Evolutionary conservation across 2,797 vertebrate species (phyloP).

Genomic region (Myotis findleyi): DNA sequence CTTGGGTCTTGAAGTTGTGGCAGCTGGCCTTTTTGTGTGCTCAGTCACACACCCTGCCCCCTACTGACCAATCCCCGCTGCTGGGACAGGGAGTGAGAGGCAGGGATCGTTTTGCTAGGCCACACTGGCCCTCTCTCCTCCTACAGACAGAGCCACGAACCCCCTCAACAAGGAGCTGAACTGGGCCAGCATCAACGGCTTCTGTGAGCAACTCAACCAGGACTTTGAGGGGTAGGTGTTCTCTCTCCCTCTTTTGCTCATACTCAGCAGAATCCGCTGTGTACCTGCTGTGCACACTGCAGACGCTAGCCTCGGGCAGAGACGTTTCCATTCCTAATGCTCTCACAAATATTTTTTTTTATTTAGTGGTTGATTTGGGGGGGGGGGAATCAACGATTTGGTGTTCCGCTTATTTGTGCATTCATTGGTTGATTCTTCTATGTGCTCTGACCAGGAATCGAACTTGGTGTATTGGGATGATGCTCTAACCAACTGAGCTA

Average conservation of each 20-base stretch:
- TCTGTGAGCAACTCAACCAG: constrained; percentile 96
- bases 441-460: neutral
- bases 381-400: neutral
- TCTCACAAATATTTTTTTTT: neutral
- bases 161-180: constrained; percentile 95
- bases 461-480: neutral
- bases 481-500: neutral
- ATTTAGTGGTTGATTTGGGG: neutral
- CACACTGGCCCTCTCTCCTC: constrained; percentile 16
- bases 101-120: neutral
- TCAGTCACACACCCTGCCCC: neutral
- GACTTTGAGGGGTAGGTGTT: constrained; percentile 95
- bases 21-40: neutral
- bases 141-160: constrained; percentile 95
- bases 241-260: neutral
- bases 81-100: neutral
- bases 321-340: neutral
- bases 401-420: neutral
- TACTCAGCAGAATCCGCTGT: fast-evolving
- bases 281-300: fast-evolving
- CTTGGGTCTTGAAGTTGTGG: neutral
- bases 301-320: neutral
- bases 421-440: neutral
- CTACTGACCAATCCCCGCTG: neutral
- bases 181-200: constrained; percentile 94